Evolutionary conservation across 2,113 vertebrate genomes (phyloP).

Genomic region (Craseonycteris thonglongyai): DNA sequence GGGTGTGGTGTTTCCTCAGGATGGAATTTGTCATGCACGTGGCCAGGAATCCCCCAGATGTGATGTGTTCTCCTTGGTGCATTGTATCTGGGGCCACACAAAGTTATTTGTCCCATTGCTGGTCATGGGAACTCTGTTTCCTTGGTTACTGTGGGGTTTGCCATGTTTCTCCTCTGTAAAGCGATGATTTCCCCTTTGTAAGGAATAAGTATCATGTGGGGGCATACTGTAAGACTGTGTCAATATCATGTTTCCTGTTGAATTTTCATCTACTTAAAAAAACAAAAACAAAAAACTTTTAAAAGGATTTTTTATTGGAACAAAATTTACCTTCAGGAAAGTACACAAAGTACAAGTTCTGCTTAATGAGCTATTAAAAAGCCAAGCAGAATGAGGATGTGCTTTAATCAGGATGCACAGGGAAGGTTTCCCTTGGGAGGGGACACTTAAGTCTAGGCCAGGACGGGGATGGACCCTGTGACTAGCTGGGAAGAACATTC

Average conservation of each 20-base stretch:
- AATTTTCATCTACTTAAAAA: not conserved
- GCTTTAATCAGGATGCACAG: accelerated
- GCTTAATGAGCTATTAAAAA: not conserved
- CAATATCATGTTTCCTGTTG: not conserved
- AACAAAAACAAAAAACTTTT: not conserved
- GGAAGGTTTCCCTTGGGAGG: not conserved
- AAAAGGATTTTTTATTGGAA: not conserved
- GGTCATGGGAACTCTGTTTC: accelerated
- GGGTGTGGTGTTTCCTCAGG: accelerated
- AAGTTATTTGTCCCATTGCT: accelerated
- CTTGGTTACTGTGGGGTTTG: accelerated
- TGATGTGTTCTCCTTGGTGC: accelerated
- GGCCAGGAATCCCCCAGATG: not conserved
- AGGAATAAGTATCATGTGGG: not conserved
- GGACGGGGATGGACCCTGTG: not conserved
- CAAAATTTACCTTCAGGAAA: not conserved
- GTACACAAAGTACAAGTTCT: not conserved
- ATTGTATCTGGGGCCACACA: accelerated
- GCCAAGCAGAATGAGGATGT: accelerated
- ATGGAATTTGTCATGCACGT: not conserved
- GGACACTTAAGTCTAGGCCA: not conserved
- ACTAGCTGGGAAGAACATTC: not conserved
- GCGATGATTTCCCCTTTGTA: not conserved
- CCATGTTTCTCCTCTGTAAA: not conserved
- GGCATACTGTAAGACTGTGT: not conserved